Percentiles rank a stretch among this genome's conserved stretches.
These are phyloP conservation scores for Riptortus pedestris DNA, from an alignment of 1,140 invertebrate species.

Conservation along the genomic window DNA sequence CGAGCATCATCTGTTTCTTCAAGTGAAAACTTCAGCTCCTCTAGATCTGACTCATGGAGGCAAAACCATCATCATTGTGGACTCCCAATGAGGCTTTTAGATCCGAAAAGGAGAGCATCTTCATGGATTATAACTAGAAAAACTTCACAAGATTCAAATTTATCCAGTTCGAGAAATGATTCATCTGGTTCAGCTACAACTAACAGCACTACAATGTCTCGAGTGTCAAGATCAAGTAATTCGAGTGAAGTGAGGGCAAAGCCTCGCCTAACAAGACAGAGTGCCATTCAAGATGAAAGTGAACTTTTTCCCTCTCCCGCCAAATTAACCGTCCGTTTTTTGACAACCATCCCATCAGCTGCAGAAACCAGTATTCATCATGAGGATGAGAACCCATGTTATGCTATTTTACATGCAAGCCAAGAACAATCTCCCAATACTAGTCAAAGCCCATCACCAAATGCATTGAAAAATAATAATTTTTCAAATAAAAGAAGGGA, in stretches of 20 bases:
- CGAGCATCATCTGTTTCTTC: slow-evolving; percentile 72
- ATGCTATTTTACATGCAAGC: slow-evolving; percentile 30
- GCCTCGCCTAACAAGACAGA: slow-evolving; percentile 61
- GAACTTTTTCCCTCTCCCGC: slow-evolving; percentile 34
- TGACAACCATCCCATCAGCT: slow-evolving; percentile 70
- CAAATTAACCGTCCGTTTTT: slow-evolving; percentile 52
- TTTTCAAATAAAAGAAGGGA: neutral
- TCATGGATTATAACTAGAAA: slow-evolving; percentile 81
- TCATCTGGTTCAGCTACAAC: slow-evolving; percentile 76
- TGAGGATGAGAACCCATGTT: slow-evolving; percentile 46
- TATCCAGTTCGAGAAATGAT: slow-evolving; percentile 74
- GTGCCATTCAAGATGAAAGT: slow-evolving; percentile 42
- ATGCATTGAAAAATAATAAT: slow-evolving; percentile 6
- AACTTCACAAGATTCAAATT: slow-evolving; percentile 79
- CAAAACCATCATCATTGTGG: slow-evolving; percentile 58
- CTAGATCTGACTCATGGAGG: slow-evolving; percentile 69
- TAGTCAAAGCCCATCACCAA: slow-evolving; percentile 28
- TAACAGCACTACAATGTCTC: slow-evolving; percentile 70
- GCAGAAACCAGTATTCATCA: slow-evolving; percentile 64
- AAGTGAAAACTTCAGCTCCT: slow-evolving; percentile 80
- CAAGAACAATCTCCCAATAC: slow-evolving; percentile 30
- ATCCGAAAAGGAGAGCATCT: slow-evolving; percentile 63
- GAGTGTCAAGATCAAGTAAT: slow-evolving; percentile 41
- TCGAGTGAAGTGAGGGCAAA: slow-evolving; percentile 39
- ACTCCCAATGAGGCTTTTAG: slow-evolving; percentile 58